These are phyloP conservation scores for Drosophila trapezifrons DNA, from an alignment of 1,140 invertebrate genomes.

Conservation along the genomic window DNA sequence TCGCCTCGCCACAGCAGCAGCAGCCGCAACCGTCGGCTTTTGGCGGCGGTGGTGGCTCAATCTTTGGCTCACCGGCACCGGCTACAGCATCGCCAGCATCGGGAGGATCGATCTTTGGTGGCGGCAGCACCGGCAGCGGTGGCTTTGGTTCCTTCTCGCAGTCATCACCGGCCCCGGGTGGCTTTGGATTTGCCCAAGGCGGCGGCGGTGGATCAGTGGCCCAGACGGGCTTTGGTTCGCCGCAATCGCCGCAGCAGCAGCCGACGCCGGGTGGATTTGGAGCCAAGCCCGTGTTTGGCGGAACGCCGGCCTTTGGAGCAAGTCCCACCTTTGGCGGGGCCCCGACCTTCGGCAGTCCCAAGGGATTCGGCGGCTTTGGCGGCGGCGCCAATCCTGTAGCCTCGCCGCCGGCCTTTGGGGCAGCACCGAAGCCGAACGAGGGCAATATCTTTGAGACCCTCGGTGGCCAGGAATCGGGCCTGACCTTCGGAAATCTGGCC, in stretches of 20 bases:
- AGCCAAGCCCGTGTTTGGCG: constrained; percentile 74
- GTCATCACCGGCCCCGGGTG: constrained; percentile 36
- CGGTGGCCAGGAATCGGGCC: constrained; percentile 85
- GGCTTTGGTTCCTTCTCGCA: constrained; percentile 83
- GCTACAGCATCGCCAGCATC: constrained; percentile 29
- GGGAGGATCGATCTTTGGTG: constrained; percentile 77
- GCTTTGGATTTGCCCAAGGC: constrained; percentile 63
- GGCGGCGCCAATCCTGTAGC: constrained; percentile 29
- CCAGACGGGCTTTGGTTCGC: constrained; percentile 84
- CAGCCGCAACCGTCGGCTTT: constrained; percentile 34
- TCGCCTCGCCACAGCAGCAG: constrained; percentile 41
- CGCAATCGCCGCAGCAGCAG: constrained; percentile 66
- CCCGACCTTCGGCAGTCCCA: constrained; percentile 85
- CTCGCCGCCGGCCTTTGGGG: constrained; percentile 65
- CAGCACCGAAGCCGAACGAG: constrained; percentile 71
- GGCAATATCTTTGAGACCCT: constrained; percentile 86
- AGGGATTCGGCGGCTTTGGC: constrained; percentile 84
- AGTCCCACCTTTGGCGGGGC: constrained; percentile 85
- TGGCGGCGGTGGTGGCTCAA: constrained; percentile 51
- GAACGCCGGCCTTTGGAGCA: constrained; percentile 84
- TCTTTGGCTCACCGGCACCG: constrained; percentile 60
- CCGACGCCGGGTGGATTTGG: constrained; percentile 58
- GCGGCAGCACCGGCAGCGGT: constrained; percentile 46
- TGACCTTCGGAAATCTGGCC: constrained; percentile 86
- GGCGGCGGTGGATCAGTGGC: constrained; percentile 62